These are phyloP conservation scores for Lontra canadensis DNA, from an alignment of 2,113 vertebrate species.

Conservation along the genomic window DNA sequence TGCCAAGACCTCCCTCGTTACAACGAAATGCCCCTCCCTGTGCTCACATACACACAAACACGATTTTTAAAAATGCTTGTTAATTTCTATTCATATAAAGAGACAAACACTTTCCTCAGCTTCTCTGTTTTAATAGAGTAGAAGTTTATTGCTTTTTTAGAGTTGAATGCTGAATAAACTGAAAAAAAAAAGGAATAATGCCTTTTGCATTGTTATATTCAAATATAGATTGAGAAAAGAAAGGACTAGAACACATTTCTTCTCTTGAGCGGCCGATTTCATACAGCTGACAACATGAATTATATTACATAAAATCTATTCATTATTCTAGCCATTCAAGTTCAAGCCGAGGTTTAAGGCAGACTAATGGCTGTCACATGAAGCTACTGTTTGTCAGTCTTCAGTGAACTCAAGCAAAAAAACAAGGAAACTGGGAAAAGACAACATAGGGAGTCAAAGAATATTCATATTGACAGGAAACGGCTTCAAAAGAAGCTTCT, in stretches of 20 bases:
- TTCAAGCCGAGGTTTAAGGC: slow-evolving; percentile 24
- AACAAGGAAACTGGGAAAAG: slow-evolving; percentile 32
- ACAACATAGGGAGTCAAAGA: slow-evolving; percentile 40
- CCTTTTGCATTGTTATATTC: neutral
- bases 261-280: slow-evolving; percentile 10
- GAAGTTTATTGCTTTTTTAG: neutral
- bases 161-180: neutral
- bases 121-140: neutral
- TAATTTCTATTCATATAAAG: slow-evolving; percentile 7
- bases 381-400: slow-evolving; percentile 40
- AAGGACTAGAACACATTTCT: neutral
- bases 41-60: neutral
- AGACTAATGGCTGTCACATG: slow-evolving; percentile 18
- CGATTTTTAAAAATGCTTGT: neutral
- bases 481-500: slow-evolving; percentile 21
- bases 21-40: neutral
- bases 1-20: neutral
- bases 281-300: slow-evolving; percentile 26
- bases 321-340: slow-evolving; percentile 19
- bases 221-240: neutral
- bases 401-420: slow-evolving; percentile 56
- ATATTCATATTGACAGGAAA: slow-evolving; percentile 28
- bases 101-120: neutral
- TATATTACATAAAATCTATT: slow-evolving; percentile 15
- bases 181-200: neutral